Conservation (phyloP, 2,888 invertebrate species). For the Orthosia gothica region DNA sequence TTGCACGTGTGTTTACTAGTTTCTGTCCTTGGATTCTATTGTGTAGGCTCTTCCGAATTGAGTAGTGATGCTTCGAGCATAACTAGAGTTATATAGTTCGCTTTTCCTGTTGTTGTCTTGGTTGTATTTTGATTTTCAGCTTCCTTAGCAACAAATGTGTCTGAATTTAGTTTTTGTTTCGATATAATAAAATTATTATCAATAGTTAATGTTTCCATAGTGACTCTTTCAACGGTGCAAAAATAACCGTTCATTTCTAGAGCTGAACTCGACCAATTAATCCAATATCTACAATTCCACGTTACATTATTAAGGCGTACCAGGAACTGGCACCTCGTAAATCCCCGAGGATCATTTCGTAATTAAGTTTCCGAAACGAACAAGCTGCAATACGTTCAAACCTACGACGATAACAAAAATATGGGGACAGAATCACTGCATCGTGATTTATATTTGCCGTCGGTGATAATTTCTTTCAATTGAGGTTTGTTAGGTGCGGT, state of each 20-base stretch:
- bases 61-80: constrained; percentile 6
- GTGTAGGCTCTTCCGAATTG: constrained; percentile 29
- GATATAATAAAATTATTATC: not conserved
- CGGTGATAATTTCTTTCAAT: constrained; percentile 67
- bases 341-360: constrained; percentile 69
- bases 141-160: not conserved
- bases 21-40: constrained; percentile 29
- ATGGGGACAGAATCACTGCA: constrained; percentile 58
- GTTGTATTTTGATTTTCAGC: not conserved
- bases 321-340: constrained; percentile 59
- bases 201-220: not conserved
- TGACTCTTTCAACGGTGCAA: not conserved
- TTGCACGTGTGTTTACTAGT: constrained; percentile 24
- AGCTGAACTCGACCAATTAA: constrained; percentile 37
- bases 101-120: constrained; percentile 23
- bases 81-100: not conserved
- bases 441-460: constrained; percentile 64
- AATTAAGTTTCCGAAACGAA: constrained; percentile 69
- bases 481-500: constrained; percentile 45
- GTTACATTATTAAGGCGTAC: constrained; percentile 63
- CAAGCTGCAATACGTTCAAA: constrained; percentile 45
- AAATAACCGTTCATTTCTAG: constrained; percentile 2
- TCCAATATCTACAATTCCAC: constrained; percentile 55
- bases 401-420: constrained; percentile 63
- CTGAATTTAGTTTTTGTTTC: not conserved